These are phyloP conservation scores for Amphiura filiformis DNA, from an alignment of 35 echinoderm and acorn worm species.

Conservation along the genomic window DNA sequence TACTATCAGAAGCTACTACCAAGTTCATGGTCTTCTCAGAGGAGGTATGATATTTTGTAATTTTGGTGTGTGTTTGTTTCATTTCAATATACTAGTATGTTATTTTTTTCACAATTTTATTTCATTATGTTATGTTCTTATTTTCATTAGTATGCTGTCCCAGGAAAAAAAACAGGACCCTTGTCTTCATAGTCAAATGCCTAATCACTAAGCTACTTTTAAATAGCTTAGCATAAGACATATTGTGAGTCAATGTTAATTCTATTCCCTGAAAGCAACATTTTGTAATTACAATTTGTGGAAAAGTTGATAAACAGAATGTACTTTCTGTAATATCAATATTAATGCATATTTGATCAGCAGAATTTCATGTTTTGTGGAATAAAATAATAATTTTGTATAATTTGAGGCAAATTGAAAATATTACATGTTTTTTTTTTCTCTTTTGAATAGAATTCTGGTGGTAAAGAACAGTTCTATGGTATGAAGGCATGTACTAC, in stretches of 20 bases:
- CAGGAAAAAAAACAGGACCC: not conserved
- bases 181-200: not conserved
- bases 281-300: too few relatives aligned
- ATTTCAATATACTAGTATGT: too few relatives aligned
- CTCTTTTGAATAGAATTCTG: conserved; percentile 61
- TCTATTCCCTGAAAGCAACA: too few relatives aligned
- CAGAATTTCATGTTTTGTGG: too few relatives aligned
- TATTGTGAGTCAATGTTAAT: too few relatives aligned
- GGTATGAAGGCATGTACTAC: conserved; percentile 78
- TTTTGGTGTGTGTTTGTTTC: not conserved
- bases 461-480: conserved; percentile 75
- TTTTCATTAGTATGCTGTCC: not conserved
- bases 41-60: conserved; percentile 46
- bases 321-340: too few relatives aligned
- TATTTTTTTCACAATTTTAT: not conserved
- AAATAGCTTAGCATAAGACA: too few relatives aligned
- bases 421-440: too few relatives aligned
- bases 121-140: not conserved
- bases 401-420: too few relatives aligned
- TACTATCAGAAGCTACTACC: conserved; percentile 88
- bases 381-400: too few relatives aligned
- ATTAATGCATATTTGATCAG: too few relatives aligned
- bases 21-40: conserved; percentile 99
- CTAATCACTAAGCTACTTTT: not conserved
- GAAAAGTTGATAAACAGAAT: too few relatives aligned